These are phyloP conservation scores for Heliocidaris erythrogramma DNA, from an alignment of 35 echinoderm and acorn worm species.

Conservation along the genomic window DNA sequence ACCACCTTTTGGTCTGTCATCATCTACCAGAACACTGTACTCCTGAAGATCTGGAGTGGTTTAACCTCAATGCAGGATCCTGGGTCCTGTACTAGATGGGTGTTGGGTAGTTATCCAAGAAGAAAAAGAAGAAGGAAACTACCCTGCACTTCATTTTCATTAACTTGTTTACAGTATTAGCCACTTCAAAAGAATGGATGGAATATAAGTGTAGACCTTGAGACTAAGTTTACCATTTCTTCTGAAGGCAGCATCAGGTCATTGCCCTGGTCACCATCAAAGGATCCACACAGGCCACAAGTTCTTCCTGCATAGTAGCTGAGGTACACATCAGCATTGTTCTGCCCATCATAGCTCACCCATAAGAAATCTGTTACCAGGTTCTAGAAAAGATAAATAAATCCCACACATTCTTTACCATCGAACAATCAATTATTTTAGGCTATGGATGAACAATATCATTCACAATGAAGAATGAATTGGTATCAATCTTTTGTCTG, in stretches of 20 bases:
- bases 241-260: constrained; percentile 68
- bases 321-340: constrained; percentile 15
- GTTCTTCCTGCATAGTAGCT: constrained; percentile 52
- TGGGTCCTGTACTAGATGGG: not conserved
- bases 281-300: constrained; percentile 92
- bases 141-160: not conserved
- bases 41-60: not conserved
- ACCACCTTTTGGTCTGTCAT: too few species aligned
- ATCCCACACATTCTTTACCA: too few species aligned
- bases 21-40: not conserved
- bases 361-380: constrained; percentile 66
- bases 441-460: too few species aligned
- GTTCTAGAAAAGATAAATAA: constrained; percentile 38
- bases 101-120: not conserved
- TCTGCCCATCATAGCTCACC: constrained; percentile 36
- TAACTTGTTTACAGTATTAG: not conserved
- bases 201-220: not conserved
- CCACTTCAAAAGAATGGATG: not conserved
- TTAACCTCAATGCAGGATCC: not conserved
- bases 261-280: constrained; percentile 60
- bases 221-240: constrained; percentile 52
- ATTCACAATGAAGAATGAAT: too few species aligned
- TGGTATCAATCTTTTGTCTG: not conserved
- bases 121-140: not conserved
- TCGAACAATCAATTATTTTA: too few species aligned